Evolutionary conservation across 1,140 invertebrate species (phyloP).

Genomic region (Chionoecetes opilio): DNA sequence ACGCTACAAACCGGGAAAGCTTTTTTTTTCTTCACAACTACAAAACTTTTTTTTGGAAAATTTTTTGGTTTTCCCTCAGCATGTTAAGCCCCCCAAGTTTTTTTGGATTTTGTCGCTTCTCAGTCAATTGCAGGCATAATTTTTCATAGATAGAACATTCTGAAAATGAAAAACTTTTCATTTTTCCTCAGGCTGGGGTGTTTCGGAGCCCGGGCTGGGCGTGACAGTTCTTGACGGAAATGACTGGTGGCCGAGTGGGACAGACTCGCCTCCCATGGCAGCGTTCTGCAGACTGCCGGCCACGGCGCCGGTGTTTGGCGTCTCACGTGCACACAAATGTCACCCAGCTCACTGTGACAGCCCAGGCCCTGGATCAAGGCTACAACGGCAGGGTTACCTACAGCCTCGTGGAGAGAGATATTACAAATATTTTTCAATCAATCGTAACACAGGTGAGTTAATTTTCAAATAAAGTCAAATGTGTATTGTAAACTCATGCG

Average conservation of each 20-base stretch:
- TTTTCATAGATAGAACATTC: no score
- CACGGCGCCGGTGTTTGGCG: conserved; percentile 85
- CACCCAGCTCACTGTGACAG: conserved; percentile 87
- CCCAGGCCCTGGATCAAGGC: conserved; percentile 94
- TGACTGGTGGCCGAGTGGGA: conserved; percentile 81
- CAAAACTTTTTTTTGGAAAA: no score
- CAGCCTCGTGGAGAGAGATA: conserved; percentile 89
- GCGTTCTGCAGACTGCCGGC: conserved; percentile 91
- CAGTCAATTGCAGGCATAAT: no score
- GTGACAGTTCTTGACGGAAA: conserved; percentile 80
- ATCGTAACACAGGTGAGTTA: conserved; percentile 75
- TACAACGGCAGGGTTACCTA: conserved; percentile 92
- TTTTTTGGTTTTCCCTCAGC: no score
- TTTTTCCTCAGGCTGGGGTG: conserved; percentile 74
- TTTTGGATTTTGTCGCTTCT: no score
- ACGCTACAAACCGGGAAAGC: conserved; percentile 93
- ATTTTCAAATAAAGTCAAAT: not conserved
- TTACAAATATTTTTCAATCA: conserved; percentile 79
- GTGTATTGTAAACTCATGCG: not conserved
- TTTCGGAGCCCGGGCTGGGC: conserved; percentile 64
- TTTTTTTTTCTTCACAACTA: no score
- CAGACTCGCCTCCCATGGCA: conserved; percentile 86
- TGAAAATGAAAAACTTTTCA: no score
- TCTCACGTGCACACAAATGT: conserved; percentile 49
- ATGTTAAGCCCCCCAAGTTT: no score